Percentiles rank a stretch among this genome's conserved stretches.
phyloP scores from a whole-genome alignment of 1,140 invertebrate genomes.

The Dufourea novaeangliae region DNA sequence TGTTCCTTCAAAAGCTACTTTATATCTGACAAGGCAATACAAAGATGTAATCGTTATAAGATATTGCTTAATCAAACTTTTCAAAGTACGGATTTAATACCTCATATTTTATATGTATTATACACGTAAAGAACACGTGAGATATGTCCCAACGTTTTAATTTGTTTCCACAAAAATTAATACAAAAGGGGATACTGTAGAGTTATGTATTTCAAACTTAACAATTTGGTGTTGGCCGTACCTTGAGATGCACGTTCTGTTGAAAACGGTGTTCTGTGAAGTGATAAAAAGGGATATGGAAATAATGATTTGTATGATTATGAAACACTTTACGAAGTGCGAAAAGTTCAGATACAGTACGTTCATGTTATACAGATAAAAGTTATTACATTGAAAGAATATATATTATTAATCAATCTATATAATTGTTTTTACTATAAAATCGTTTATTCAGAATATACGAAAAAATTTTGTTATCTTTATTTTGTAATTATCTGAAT shows the following conservation, averaged over 20 bases:
- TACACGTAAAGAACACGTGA: slow-evolving; percentile 27
- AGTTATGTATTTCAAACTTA: slow-evolving; percentile 36
- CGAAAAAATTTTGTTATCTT: background rate
- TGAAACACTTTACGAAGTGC: background rate
- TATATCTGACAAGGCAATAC: slow-evolving; percentile 49
- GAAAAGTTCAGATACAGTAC: background rate
- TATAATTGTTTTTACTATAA: slow-evolving; percentile 3
- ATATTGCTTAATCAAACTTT: slow-evolving; percentile 48
- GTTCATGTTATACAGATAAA: slow-evolving; percentile 6
- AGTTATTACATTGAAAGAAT: background rate
- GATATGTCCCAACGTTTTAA: slow-evolving; percentile 43
- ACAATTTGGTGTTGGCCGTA: slow-evolving; percentile 35
- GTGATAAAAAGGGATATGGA: slow-evolving; percentile 63
- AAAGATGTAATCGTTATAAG: slow-evolving; percentile 51
- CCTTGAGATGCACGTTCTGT: slow-evolving; percentile 33
- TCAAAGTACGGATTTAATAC: slow-evolving; percentile 48
- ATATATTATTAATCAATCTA: background rate
- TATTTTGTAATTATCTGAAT: background rate
- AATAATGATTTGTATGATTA: slow-evolving; percentile 54
- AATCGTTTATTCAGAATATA: background rate
- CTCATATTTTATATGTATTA: slow-evolving; percentile 55
- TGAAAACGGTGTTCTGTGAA: slow-evolving; percentile 50
- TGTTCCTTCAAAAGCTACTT: slow-evolving; percentile 37
- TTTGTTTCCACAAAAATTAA: slow-evolving; percentile 29
- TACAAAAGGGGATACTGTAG: slow-evolving; percentile 3